Percentiles rank a stretch among this genome's conserved stretches.
phyloP scores from a whole-genome alignment of 2,888 invertebrate genomes.

The Ophion costatus region DNA sequence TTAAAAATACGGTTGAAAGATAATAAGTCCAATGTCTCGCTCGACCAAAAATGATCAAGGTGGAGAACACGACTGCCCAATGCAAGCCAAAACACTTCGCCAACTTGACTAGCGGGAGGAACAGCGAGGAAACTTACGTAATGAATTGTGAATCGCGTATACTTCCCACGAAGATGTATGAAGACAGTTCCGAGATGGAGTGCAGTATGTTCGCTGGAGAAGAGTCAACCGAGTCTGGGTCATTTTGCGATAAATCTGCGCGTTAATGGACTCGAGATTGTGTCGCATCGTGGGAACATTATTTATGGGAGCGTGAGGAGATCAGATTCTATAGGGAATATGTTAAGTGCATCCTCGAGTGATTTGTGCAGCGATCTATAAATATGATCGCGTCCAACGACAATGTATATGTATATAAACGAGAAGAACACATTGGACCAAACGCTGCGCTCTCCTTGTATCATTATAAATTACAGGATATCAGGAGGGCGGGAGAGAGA shows the following conservation, averaged over 20 bases:
- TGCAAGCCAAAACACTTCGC: too few relatives aligned
- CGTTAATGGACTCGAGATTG: neutral
- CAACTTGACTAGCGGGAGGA: too few relatives aligned
- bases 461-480: constrained; percentile 59
- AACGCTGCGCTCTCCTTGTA: constrained; percentile 46
- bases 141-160: too few relatives aligned
- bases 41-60: too few relatives aligned
- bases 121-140: too few relatives aligned
- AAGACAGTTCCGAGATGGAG: neutral
- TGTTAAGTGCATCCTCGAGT: constrained; percentile 17
- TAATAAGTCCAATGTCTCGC: too few relatives aligned
- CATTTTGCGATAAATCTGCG: constrained; percentile 19
- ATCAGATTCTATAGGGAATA: constrained; percentile 29
- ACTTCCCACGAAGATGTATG: too few relatives aligned
- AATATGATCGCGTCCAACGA: neutral
- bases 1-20: too few relatives aligned
- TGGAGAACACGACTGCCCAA: too few relatives aligned
- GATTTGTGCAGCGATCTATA: constrained; percentile 20
- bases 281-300: neutral
- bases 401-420: neutral
- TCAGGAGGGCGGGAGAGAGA: constrained; percentile 26
- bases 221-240: constrained; percentile 16
- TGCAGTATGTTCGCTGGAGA: neutral
- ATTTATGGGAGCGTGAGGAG: constrained; percentile 22
- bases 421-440: constrained; percentile 21